A percentile compares a stretch with the other conserved stretches of the same genome.
Evolutionary conservation across 2,888 invertebrate species (phyloP).

Genomic region (Ditylenchus weischeri): DNA sequence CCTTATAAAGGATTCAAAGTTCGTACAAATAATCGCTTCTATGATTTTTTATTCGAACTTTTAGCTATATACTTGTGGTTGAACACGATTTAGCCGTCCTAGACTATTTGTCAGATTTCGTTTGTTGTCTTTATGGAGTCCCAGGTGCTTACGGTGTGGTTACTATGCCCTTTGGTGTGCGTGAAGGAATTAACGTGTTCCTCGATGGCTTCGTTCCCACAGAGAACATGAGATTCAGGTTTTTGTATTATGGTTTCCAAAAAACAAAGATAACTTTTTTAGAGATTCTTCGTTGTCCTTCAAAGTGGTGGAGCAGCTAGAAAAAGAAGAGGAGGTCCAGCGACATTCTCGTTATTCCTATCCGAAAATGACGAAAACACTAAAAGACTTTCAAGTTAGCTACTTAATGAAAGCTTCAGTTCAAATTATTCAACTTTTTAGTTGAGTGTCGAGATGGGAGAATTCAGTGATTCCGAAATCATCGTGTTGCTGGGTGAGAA

Average conservation of each 20-base stretch:
- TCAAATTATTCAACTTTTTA: constrained; percentile 40
- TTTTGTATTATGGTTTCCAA: constrained; percentile 5
- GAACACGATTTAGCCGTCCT: constrained; percentile 98
- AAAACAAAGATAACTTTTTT: no score
- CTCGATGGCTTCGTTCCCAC: constrained; percentile 98
- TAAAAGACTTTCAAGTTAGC: constrained; percentile 56
- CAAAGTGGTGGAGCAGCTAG: constrained; percentile 95
- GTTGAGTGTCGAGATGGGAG: constrained; percentile 78
- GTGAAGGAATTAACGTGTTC: constrained; percentile 99
- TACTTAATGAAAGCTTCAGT: constrained; percentile 64
- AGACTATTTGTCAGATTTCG: constrained; percentile 97
- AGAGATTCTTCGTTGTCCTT: constrained; percentile 87
- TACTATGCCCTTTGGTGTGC: constrained; percentile 97
- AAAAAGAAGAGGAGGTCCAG: constrained; percentile 89
- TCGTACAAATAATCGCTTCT: constrained; percentile 51
- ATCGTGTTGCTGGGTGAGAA: constrained; percentile 91
- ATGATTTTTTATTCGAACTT: constrained; percentile 14
- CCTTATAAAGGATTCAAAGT: constrained; percentile 85
- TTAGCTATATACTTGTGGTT: constrained; percentile 92
- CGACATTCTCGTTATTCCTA: constrained; percentile 94
- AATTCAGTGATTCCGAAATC: constrained; percentile 98
- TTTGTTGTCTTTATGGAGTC: constrained; percentile 94
- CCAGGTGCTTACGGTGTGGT: constrained; percentile 95
- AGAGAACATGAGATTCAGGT: constrained; percentile 92
- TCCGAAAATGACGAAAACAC: constrained; percentile 77